Conservation (phyloP, 2,797 vertebrate species). For the Lepus townsendii region DNA sequence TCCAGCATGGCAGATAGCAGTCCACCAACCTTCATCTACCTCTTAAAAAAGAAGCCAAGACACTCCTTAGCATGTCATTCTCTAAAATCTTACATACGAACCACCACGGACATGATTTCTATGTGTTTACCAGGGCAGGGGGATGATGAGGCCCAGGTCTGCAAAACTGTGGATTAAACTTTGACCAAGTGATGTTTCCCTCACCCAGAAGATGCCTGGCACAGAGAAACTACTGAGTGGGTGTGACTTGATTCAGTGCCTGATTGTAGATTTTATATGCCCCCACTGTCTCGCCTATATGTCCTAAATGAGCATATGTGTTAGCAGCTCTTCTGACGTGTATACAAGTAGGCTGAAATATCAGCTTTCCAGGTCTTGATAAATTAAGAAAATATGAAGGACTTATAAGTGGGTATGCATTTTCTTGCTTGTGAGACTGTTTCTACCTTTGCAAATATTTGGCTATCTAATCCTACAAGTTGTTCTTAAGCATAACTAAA, state of each 20-base stretch:
- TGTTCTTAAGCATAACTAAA: not conserved
- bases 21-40: too few relatives aligned
- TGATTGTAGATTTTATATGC: rapidly evolving
- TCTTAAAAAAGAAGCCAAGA: slow-evolving; percentile 3
- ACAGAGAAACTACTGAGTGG: not conserved
- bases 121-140: not conserved
- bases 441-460: not conserved
- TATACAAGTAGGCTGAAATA: not conserved
- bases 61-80: not conserved
- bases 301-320: not conserved
- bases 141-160: not conserved
- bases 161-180: not conserved
- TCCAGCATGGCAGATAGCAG: too few relatives aligned
- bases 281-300: rapidly evolving
- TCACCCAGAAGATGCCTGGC: not conserved
- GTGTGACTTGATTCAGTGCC: not conserved
- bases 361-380: not conserved
- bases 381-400: slow-evolving; percentile 22
- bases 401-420: not conserved
- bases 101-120: not conserved
- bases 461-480: not conserved
- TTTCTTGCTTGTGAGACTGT: not conserved
- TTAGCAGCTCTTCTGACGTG: not conserved
- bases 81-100: not conserved
- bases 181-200: not conserved